A percentile compares a stretch with the other conserved stretches of the same genome.
phyloP scores from a whole-genome alignment of 2,888 invertebrate genomes.

The Drosophila mettleri region DNA sequence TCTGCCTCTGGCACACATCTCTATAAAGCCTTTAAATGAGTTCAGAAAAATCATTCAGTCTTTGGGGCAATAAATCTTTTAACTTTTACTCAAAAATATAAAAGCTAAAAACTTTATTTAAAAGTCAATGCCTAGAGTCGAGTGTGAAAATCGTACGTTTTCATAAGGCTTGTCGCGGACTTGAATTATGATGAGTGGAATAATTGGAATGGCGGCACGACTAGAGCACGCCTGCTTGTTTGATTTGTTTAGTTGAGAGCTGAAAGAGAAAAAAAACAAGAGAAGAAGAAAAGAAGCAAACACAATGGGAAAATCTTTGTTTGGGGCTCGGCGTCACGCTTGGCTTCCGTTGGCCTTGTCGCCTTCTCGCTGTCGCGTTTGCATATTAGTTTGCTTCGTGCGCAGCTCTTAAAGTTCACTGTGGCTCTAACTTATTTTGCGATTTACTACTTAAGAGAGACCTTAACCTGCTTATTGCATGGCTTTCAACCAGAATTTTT shows the following conservation, averaged over 20 bases:
- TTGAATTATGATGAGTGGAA: neutral
- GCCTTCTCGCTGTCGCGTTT: slow-evolving; percentile 12
- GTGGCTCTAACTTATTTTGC: neutral
- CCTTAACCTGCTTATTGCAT: neutral
- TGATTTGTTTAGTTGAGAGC: slow-evolving; percentile 4
- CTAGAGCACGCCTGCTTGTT: slow-evolving; percentile 1
- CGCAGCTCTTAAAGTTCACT: slow-evolving; percentile 1
- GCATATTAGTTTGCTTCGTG: slow-evolving; percentile 10
- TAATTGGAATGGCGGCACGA: slow-evolving; percentile 1
- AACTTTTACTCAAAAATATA: neutral
- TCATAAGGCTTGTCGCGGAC: neutral
- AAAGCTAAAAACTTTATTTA: neutral
- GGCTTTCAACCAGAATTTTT: neutral
- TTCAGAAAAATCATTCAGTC: neutral
- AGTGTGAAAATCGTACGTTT: neutral
- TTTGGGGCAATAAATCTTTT: neutral
- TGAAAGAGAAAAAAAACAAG: neutral
- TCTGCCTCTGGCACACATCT: neutral
- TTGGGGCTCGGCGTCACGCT: slow-evolving; percentile 1
- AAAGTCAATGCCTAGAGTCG: too few relatives aligned
- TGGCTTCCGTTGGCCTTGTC: slow-evolving; percentile 3
- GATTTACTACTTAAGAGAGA: neutral
- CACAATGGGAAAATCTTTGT: slow-evolving; percentile 2
- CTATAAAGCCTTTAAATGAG: neutral
- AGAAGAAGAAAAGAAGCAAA: neutral